phyloP scores from a whole-genome alignment of 2,797 vertebrate species.

The Sphaeramia orbicularis region DNA sequence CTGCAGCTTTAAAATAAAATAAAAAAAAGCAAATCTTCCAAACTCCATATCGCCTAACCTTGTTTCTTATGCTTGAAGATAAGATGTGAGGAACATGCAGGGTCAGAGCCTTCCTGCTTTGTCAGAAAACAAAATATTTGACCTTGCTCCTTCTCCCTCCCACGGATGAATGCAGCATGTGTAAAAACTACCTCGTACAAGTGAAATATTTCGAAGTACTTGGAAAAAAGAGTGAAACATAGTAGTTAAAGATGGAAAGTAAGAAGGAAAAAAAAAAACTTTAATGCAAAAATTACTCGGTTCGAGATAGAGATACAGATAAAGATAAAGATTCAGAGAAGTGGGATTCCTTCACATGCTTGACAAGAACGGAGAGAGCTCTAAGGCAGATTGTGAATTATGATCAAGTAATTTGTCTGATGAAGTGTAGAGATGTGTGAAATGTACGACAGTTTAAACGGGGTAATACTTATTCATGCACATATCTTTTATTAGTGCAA shows the following conservation, averaged over 20 bases:
- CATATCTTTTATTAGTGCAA: too few relatives aligned
- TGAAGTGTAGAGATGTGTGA: neutral
- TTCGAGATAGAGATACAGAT: neutral
- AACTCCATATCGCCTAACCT: neutral
- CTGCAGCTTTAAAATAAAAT: too few relatives aligned
- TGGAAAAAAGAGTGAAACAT: neutral
- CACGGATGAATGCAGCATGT: slow-evolving; percentile 23
- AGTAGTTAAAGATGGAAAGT: neutral
- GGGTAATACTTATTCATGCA: neutral
- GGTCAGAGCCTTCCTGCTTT: slow-evolving; percentile 40
- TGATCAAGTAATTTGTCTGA: neutral
- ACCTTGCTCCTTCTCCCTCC: slow-evolving; percentile 32
- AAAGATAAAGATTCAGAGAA: neutral
- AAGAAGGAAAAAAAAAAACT: neutral
- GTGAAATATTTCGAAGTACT: too few relatives aligned
- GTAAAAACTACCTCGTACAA: slow-evolving; percentile 11
- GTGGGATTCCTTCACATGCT: slow-evolving; percentile 12
- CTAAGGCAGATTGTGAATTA: neutral
- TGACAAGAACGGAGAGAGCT: neutral
- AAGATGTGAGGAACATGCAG: slow-evolving; percentile 27
- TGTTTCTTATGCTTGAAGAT: slow-evolving; percentile 29
- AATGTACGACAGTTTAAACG: neutral
- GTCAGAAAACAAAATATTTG: slow-evolving; percentile 27
- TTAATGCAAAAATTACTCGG: neutral
- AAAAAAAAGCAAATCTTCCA: neutral